Base-by-base conservation (phyloP, 1,140 invertebrate species). In the Mya arenaria region DNA sequence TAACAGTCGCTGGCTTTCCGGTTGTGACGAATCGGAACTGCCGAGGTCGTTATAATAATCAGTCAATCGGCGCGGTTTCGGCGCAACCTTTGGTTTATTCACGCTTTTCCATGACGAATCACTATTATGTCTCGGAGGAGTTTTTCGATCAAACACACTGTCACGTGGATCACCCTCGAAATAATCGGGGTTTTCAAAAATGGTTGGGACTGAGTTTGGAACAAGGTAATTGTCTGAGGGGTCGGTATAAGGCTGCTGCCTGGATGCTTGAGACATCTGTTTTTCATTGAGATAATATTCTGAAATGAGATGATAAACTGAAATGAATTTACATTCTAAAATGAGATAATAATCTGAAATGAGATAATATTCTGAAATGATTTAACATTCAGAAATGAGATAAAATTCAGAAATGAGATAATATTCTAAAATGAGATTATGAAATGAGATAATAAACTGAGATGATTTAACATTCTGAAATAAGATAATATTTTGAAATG, bases 151-250 rank as follows among this genome's bases (percentile, higher is more conserved):
- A 66, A 79, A 79, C 17, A 79, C 75, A 79, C 52, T 69, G 63
- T 78, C 74, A 48, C 15, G 52, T 36, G 32, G 34, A 19, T 72
- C 66, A 28, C 78, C 82, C 17, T 87, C 85, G 73, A 87, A 87
- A 79, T 87, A 87, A 83, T 87, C 85, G 8, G 81, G 85, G 78
- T 87, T 87, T 69, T 87, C 75, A 74, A 87, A 82, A 8, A 56
- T 28, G 32, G 78, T 65, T 19, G 82, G 75, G 37, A 63, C 75
- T 19, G 81, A 77, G 56, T 83, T 79, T 4, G 69, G 83, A 37
- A 84, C 62, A 17, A 69, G n/a, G 71, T 82, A 69, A 56, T 68
- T 68, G 39, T 85, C 79, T 28, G 75, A 60, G 15, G 65, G 55
- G 10, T 44, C 52, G 32, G 44, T 52, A n/a, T 83, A 74, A 8